Evolutionary conservation across 2,888 invertebrate species (phyloP), one percentile per base, ranked within the genome.

Genomic region (Germaria angustata): DNA sequence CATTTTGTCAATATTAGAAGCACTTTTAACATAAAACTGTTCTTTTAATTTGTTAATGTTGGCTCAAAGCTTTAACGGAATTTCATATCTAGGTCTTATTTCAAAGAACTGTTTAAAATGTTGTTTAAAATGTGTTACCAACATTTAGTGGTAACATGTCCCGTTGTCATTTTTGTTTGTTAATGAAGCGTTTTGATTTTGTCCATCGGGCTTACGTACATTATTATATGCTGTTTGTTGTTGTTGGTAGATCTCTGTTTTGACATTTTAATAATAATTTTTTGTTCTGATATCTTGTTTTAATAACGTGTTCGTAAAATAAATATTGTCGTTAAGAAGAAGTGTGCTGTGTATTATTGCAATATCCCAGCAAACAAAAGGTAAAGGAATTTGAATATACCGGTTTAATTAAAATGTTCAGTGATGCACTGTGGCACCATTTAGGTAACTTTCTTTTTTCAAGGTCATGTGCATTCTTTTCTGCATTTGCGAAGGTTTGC

Each of bases 1-100:
- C n/a, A n/a, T n/a, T n/a, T n/a, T n/a, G n/a, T n/a, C n/a, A n/a
- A n/a, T n/a, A n/a, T n/a, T n/a, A n/a, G n/a, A 84, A 78, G 55
- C 11, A 9, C 3, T 7, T 7, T 6, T 0, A 15, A 15, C 0
- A 1, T 0, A 17, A 8, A 44, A 11, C 9, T 55, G 32, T 34
- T 11, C n/a, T n/a, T n/a, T 41, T n/a, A 11, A 2, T 44, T 15
- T 57, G 46, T 69, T 51, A 84, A 44, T 79, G 69, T 86, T 84
- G 84, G 84, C 84, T 84, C 85, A 85, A 85, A 85, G 84, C 57
- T 85, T 87, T 88, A 88, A 88, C 88, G 89, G 89, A 84, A 85
- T 86, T 86, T 84, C 80, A 80, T 81, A 84, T 85, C 84, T 82
- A 84, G 85, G 85, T 86, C 51, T 66, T 24, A 11, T 36, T 71